Base-by-base conservation (phyloP, 2,888 invertebrate genomes). In the Drosophila aldrichi region DNA sequence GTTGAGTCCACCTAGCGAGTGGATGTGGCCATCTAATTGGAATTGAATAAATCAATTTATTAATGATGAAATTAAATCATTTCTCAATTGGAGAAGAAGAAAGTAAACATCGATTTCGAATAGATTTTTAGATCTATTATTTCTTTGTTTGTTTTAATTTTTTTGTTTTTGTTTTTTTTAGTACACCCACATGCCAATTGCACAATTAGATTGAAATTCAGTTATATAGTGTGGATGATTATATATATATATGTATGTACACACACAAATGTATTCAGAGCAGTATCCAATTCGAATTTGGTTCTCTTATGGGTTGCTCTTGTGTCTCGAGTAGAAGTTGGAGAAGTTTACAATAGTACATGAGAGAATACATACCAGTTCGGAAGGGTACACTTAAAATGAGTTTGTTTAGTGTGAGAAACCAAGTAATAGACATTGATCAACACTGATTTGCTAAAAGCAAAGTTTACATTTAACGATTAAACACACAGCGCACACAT, bases 1-100 rank as follows among this genome's bases (percentile, higher is more conserved):
- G 80, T 97, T 97, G 38, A 95, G 94, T 70, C 96, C 95, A 70
- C 96, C 96, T 66, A 97, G 93, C 16, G 98, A 97, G 91, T 98
- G 97, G 87, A 98, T 95, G 81, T 97, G 96, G 9, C 96, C 96
- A 93, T 96, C 96, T 96, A 93, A 71, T 56, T 44, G 8, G 4
- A 41, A 57, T 54, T 46, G 3, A 12, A 46, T 46, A 4, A 10
- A n/a, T 2, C 25, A 43, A 1, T 40, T 46, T 67, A 60, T 52
- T 54, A 77, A 22, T 9, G 8, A n/a, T 16, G 14, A 8, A 7
- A 38, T n/a, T 16, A 8, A 14, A 4, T 0, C 18, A 8, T 54
- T 54, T 12, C 40, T 0, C 12, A 14, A 40, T 10, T 14, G 9
- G 29, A 7, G 34, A 5, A 48, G 25, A 20, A 18, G 55, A 51